Evolutionary conservation across 2,113 vertebrate species (phyloP), one percentile per base, ranked within the genome.

Genomic region (Engystomops pustulosus): DNA sequence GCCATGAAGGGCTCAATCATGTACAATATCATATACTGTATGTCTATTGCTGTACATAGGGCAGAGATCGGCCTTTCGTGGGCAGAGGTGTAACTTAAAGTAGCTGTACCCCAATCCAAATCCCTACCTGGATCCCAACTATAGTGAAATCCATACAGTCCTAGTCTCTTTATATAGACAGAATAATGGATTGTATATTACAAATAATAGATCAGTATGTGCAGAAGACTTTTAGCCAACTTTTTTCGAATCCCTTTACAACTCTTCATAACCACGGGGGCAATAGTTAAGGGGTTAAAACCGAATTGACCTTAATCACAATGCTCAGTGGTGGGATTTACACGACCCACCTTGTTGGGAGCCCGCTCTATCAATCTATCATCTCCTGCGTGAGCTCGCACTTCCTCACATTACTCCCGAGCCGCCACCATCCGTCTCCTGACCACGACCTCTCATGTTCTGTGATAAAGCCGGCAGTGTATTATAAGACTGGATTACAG

Each of bases 321-420:
- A 25, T 51, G 45, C 62, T 69, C 27, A 38, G 79, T 51, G 27
- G 44, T 32, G 60, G 49, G 34, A 36, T n/a, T 77, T 49, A 51
- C 25, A 74, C 9, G 44, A 74, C 44, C 71, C 44, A 32, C 71
- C 71, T 32, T 62, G 58, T 9, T 47, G 58, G 25, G 41, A 65
- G 38, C 23, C 55, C 18, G 6, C 51, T 80, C 58, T 11, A 47
- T 68, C 62, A 68, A 68, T 80, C 60, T 32, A 49, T 68, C 79
- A 69, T 23, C 62, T n/a, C 30, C 25, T 34, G 20, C 32, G 45
- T 68, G 67, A 36, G 30, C 62, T 51, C 12, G 27, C 79, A 80
- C 62, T 69, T 68, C 65, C 79, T 80, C 62, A 32, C 49, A 25
- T 80, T 80, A 47, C 62, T 80, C 62, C 60, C 5, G 78, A 30